These are phyloP conservation scores for Charaxes varanes DNA, from an alignment of 1,140 invertebrate species.

Conservation along the genomic window DNA sequence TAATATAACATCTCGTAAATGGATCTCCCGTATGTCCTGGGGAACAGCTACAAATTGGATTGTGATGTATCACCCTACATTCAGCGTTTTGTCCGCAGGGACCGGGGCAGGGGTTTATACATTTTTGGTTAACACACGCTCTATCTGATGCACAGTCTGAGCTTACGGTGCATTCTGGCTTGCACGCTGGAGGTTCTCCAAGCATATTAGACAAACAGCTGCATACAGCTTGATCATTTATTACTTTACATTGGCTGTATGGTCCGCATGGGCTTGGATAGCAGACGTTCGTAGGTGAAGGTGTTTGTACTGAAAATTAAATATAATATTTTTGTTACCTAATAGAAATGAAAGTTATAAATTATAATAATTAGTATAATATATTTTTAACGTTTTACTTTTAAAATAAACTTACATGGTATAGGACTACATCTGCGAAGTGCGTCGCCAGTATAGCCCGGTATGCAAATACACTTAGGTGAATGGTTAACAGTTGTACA, in stretches of 20 bases:
- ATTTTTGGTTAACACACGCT: slow-evolving; percentile 80
- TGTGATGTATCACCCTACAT: slow-evolving; percentile 79
- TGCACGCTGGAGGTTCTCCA: slow-evolving; percentile 77
- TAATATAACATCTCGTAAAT: slow-evolving; percentile 74
- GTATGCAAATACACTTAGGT: slow-evolving; percentile 77
- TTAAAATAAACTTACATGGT: slow-evolving; percentile 60
- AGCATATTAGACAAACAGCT: slow-evolving; percentile 77
- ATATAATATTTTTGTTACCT: no score
- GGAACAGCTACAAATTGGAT: slow-evolving; percentile 76
- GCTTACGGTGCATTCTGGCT: slow-evolving; percentile 78
- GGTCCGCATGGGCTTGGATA: slow-evolving; percentile 80
- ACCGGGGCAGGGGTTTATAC: slow-evolving; percentile 80
- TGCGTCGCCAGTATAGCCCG: slow-evolving; percentile 78
- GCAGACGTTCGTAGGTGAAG: slow-evolving; percentile 74
- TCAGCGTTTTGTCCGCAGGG: slow-evolving; percentile 79
- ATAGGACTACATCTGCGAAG: slow-evolving; percentile 74
- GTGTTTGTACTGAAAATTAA: slow-evolving; percentile 65
- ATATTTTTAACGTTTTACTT: no score
- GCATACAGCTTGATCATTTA: slow-evolving; percentile 74
- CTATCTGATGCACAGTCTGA: slow-evolving; percentile 77
- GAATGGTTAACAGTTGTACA: slow-evolving; percentile 80
- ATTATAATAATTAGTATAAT: no score
- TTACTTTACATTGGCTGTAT: slow-evolving; percentile 77
- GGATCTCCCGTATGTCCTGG: slow-evolving; percentile 74
- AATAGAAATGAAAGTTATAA: no score